Evolutionary conservation across 2,888 invertebrate species (phyloP).

Genomic region (Xanthorhoe spadicearia): DNA sequence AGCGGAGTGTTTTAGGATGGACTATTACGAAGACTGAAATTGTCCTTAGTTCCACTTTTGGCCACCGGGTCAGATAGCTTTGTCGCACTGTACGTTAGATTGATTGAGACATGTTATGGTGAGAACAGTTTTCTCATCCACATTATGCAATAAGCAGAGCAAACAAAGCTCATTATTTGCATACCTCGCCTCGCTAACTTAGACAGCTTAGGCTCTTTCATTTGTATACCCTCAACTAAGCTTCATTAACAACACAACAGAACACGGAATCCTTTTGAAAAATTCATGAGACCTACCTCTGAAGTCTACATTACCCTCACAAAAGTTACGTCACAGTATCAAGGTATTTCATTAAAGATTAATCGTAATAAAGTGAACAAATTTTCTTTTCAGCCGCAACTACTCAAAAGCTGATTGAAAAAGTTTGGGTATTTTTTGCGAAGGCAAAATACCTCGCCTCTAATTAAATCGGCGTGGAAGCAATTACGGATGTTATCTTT

Average conservation of each 20-base stretch:
- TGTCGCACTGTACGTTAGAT: no score
- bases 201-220: conserved; percentile 31
- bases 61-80: no score
- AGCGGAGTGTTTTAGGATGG: no score
- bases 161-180: conserved; percentile 35
- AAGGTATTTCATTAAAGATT: conserved; percentile 41
- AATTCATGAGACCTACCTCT: conserved; percentile 45
- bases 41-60: no score
- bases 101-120: no score
- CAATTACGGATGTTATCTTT: conserved; percentile 39
- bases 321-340: conserved; percentile 25
- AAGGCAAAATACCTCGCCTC: conserved; percentile 29
- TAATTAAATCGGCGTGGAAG: conserved; percentile 41
- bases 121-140: not conserved
- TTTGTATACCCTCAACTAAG: conserved; percentile 40
- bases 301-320: conserved; percentile 32
- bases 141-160: conserved; percentile 8
- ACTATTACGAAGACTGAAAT: no score
- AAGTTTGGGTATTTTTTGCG: conserved; percentile 35
- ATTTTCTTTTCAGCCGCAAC: conserved; percentile 35
- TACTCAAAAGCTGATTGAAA: conserved; percentile 41
- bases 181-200: conserved; percentile 31
- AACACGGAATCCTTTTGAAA: conserved; percentile 36
- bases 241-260: conserved; percentile 39
- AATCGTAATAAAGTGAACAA: conserved; percentile 40